Evolutionary conservation across 2,888 invertebrate species (phyloP), one percentile per base, ranked within the genome.

Genomic region (Oegoconia quadripuncta): DNA sequence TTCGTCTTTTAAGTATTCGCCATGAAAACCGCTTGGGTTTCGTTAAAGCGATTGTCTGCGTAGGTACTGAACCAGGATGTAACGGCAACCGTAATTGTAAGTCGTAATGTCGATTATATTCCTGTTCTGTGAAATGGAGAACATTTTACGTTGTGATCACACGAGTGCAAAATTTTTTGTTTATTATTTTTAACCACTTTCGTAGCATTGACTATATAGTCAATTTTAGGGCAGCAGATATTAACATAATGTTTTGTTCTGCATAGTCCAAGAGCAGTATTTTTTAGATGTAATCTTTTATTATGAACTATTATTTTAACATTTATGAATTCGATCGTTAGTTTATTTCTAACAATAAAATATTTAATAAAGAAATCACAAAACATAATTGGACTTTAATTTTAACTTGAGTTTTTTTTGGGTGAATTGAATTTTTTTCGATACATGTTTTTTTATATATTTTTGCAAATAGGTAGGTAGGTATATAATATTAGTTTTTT

Each of bases 341-440:
- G 86, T 87, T 83, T 77, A 82, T 84, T 84, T 86, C 84, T 87
- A 87, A 87, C 86, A 84, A 69, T 86, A 82, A 86, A 84, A 81
- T 82, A 86, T 86, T 86, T 84, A 86, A 86, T 86, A 86, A 86
- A 86, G 80, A 84, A 84, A 86, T 80, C 81, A 77, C 77, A 82
- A 83, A 80, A 78, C 65, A 39, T 28, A 30, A 69, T 60, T 62
- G 35, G 71, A 9, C 63, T 79, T 78, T 77, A 12, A 72, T 72
- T 77, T 71, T 18, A 15, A 26, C 4, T 5, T 9, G n/a, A 27
- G n/a, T n/a, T n/a, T n/a, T n/a, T n/a, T n/a, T n/a, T n/a, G n/a
- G n/a, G n/a, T n/a, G n/a, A n/a, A n/a, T n/a, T n/a, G n/a, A n/a
- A n/a, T n/a, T n/a, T n/a, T n/a, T n/a, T n/a, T n/a, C n/a, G n/a